These are phyloP conservation scores for Parotia lawesii DNA, from an alignment of 2,113 vertebrate genomes.

Conservation along the genomic window DNA sequence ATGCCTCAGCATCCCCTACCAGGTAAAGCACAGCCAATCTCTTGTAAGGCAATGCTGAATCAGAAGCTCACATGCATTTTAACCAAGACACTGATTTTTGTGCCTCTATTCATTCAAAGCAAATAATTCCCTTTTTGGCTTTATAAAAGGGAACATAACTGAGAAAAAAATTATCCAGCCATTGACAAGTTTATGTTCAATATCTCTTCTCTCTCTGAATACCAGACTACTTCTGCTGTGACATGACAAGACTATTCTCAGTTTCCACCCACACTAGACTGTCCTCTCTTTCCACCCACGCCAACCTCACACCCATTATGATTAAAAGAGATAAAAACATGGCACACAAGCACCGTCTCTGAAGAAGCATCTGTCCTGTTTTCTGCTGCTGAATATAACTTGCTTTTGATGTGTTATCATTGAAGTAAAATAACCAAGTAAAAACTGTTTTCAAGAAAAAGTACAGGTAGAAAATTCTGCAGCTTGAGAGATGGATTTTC, in stretches of 20 bases:
- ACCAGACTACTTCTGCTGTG: conserved; percentile 61
- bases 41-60: background rate
- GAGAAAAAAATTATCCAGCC: conserved; percentile 40
- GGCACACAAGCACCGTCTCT: conserved; percentile 57
- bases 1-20: background rate
- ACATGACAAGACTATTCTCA: conserved; percentile 66
- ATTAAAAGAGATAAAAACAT: conserved; percentile 68
- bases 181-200: conserved; percentile 62
- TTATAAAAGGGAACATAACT: background rate
- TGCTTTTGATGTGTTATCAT: conserved; percentile 43
- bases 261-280: conserved; percentile 68
- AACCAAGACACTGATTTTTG: background rate
- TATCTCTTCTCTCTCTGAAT: conserved; percentile 28
- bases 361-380: conserved; percentile 66
- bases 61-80: background rate
- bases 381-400: conserved; percentile 51
- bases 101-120: conserved; percentile 41
- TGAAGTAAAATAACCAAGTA: conserved; percentile 31
- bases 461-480: background rate
- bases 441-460: conserved; percentile 9
- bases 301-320: conserved; percentile 70
- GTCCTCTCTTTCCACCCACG: conserved; percentile 69
- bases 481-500: background rate
- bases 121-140: conserved; percentile 16
- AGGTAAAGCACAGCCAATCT: background rate